Evolutionary conservation across 2,797 vertebrate species (phyloP).

Genomic region (Molossus molossus): DNA sequence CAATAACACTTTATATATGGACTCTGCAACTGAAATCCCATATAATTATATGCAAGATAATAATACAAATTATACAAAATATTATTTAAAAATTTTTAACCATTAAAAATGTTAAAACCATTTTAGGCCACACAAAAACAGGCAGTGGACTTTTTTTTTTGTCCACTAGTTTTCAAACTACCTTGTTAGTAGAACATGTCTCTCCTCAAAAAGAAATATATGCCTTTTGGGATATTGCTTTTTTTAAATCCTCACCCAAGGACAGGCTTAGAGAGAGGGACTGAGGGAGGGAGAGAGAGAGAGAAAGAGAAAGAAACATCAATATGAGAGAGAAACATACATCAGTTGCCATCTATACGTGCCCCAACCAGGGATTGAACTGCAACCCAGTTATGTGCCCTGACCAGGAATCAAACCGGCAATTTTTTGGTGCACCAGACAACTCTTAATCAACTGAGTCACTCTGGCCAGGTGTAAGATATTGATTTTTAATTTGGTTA

Average conservation of each 20-base stretch:
- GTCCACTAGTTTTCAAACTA: slow-evolving; percentile 32
- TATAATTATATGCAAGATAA: slow-evolving; percentile 34
- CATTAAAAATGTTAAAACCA: slow-evolving; percentile 17
- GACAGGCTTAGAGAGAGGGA: no score
- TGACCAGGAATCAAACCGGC: no score
- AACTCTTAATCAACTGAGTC: no score
- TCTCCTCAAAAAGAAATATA: background rate
- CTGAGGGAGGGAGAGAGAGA: no score
- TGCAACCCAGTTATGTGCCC: no score
- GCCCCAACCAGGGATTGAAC: no score
- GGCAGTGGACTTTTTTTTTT: background rate
- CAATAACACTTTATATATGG: slow-evolving; percentile 37
- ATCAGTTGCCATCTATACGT: no score
- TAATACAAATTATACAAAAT: background rate
- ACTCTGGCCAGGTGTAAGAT: background rate
- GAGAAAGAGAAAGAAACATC: no score
- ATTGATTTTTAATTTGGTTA: background rate
- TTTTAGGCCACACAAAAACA: background rate
- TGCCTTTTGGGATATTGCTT: background rate
- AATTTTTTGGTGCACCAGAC: no score
- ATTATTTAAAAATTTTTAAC: background rate
- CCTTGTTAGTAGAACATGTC: background rate
- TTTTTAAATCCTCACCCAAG: background rate
- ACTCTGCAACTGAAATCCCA: background rate
- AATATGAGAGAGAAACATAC: no score